Evolutionary conservation across 2,888 invertebrate genomes (phyloP), one percentile per base, ranked within the genome.

Genomic region (Synanthedon myopaeformis): DNA sequence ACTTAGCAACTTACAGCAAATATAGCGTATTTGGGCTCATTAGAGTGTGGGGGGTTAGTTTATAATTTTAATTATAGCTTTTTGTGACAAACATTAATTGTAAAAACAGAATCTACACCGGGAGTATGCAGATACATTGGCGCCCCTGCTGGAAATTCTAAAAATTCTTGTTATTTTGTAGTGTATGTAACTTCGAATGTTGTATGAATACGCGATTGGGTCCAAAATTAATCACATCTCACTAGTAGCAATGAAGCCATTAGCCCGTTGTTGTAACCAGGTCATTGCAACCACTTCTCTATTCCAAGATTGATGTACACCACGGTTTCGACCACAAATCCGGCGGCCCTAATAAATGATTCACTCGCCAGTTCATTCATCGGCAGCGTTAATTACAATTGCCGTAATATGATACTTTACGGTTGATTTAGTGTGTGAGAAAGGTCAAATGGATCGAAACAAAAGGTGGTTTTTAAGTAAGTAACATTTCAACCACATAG

Each of bases 351-450:
- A 65, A 72, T 66, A 71, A 73, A 72, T 71, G 66, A 64, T 70
- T 63, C 66, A 65, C 64, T 67, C 63, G 57, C 62, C 65, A 61
- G 59, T 65, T 65, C 66, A 68, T 67, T 67, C 62, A 62, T 63
- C 63, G 65, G 58, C 63, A 63, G 66, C 73, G 51, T 73, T 76
- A 73, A 76, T 76, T 76, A 70, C 71, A 66, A 70, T 67, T 66
- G 64, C 66, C 62, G 70, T 69, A 70, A 71, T 66, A 65, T 64
- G 66, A 68, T 69, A 67, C 70, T 71, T 71, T 67, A 69, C 69
- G 73, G 70, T 68, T 72, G 73, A 74, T 75, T 77, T 72, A 67
- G 58, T 69, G 58, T 56, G 65, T 74, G 74, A 74, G 71, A 58
- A 56, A 69, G 76, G 76, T 74, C 65, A 52, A 45, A 14, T 51